phyloP scores from a whole-genome alignment of 2,888 invertebrate genomes.

The Tinea pellionella region DNA sequence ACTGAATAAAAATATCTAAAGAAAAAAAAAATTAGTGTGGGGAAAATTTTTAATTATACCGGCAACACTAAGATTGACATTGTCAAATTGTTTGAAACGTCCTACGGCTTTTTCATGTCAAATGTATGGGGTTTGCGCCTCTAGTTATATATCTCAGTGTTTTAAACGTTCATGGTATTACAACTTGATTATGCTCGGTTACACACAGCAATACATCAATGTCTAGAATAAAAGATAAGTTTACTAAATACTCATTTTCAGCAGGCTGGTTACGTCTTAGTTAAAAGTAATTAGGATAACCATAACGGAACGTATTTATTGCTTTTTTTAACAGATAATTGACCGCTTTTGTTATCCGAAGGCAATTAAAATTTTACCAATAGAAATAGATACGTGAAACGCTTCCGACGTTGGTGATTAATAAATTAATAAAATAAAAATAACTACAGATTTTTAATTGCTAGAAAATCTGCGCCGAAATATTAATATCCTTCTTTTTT shows the following conservation, averaged over 20 bases:
- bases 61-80: no score
- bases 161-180: slow-evolving; percentile 15
- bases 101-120: no score
- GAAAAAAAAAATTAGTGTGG: no score
- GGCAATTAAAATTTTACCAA: slow-evolving; percentile 57
- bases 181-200: slow-evolving; percentile 18
- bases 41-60: no score
- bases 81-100: no score
- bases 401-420: slow-evolving; percentile 9
- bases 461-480: no score
- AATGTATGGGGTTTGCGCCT: no score
- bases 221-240: slow-evolving; percentile 46
- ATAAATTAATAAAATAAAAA: not conserved
- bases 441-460: no score
- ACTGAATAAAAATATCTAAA: no score
- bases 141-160: no score
- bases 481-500: no score
- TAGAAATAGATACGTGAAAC: slow-evolving; percentile 34
- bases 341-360: slow-evolving; percentile 40
- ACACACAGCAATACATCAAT: slow-evolving; percentile 40
- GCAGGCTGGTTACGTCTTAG: slow-evolving; percentile 58
- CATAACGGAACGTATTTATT: slow-evolving; percentile 42
- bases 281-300: slow-evolving; percentile 64
- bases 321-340: slow-evolving; percentile 53
- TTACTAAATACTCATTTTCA: slow-evolving; percentile 56